These are phyloP conservation scores for Embiotoca jacksoni DNA, from an alignment of 2,113 vertebrate genomes.

Conservation along the genomic window DNA sequence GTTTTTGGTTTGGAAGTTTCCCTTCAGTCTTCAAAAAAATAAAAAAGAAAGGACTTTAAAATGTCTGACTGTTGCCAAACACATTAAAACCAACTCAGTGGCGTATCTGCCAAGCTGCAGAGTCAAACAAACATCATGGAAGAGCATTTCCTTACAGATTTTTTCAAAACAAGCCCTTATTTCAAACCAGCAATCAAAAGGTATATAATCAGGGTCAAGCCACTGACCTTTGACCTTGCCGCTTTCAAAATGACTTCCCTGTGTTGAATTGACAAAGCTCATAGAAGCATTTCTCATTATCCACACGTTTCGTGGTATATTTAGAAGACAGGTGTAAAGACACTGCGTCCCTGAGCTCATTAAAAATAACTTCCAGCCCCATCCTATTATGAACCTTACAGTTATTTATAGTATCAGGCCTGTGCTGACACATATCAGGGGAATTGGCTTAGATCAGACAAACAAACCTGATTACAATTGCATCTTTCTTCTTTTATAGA, in stretches of 20 bases:
- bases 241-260: too few species aligned
- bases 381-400: conserved; percentile 3
- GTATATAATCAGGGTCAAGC: too few species aligned
- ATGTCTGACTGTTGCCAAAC: conserved; percentile 19
- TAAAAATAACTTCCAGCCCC: neutral
- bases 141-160: neutral
- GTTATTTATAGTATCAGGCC: conserved; percentile 32
- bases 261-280: neutral
- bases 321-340: neutral
- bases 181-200: too few species aligned
- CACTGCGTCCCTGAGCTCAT: neutral
- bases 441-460: conserved; percentile 28
- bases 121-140: neutral
- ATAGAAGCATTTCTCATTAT: conserved; percentile 1
- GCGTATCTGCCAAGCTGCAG: neutral
- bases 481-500: neutral
- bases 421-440: conserved; percentile 21
- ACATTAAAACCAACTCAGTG: conserved; percentile 21
- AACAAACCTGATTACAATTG: conserved; percentile 9
- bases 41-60: neutral
- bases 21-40: conserved; percentile 42
- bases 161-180: neutral
- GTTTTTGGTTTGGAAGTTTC: conserved; percentile 25
- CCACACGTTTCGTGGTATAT: neutral
- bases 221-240: too few species aligned